A percentile compares a stretch with the other conserved stretches of the same genome.
Evolutionary conservation across 1,140 invertebrate genomes (phyloP).

Genomic region (Goniozus legneri): DNA sequence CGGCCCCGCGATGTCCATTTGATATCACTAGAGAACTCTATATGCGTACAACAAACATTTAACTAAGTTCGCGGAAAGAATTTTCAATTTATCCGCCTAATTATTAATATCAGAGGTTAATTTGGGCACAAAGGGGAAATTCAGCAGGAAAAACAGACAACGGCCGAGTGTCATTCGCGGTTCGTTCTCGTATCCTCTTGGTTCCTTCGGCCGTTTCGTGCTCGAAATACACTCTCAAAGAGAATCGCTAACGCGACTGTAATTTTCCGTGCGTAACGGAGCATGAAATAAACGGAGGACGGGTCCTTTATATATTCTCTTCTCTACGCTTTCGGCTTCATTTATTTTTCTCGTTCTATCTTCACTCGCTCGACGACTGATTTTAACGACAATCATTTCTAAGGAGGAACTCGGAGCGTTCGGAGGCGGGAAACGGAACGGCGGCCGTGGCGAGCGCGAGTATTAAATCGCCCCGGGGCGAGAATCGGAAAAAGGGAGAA

Average conservation of each 20-base stretch:
- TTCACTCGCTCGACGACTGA: not conserved
- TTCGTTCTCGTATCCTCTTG: conserved; percentile 5
- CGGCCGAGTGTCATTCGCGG: conserved; percentile 15
- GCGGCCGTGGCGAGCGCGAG: not conserved
- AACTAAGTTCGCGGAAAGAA: too few species aligned
- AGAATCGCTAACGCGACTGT: conserved; percentile 14
- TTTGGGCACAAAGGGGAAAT: too few species aligned
- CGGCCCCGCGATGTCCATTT: too few species aligned
- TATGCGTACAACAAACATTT: too few species aligned
- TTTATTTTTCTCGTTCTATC: not conserved
- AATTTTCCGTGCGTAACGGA: conserved; percentile 19
- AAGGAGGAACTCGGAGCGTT: not conserved
- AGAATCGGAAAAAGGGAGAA: not conserved
- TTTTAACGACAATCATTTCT: not conserved
- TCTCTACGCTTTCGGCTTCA: not conserved
- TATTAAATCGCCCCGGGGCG: not conserved
- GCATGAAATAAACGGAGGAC: conserved; percentile 18
- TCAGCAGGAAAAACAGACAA: too few species aligned
- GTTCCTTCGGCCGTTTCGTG: too few species aligned
- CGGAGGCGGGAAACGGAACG: not conserved
- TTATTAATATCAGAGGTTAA: too few species aligned
- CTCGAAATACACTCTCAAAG: conserved; percentile 17
- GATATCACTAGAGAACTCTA: too few species aligned
- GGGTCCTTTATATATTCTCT: not conserved
- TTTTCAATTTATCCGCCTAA: too few species aligned